A percentile compares a stretch with the other conserved stretches of the same genome.
Conservation (phyloP, 2,797 vertebrate genomes). For the Gallinago solitaria region DNA sequence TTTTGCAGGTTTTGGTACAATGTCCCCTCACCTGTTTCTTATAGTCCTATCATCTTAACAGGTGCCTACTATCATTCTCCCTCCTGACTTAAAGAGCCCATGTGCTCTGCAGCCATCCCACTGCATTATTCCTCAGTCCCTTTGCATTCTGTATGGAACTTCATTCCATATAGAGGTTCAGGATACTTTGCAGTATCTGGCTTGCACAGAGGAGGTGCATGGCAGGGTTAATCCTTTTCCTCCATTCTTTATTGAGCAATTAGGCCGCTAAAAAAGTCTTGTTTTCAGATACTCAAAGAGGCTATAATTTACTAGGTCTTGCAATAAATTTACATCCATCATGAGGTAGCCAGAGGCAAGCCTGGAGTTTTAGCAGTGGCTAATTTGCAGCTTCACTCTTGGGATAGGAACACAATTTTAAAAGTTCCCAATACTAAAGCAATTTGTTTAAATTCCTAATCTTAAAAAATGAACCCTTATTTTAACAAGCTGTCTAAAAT, state of each 20-base stretch:
- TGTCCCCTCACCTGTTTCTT: background rate
- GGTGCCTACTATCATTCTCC: background rate
- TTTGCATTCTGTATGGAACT: background rate
- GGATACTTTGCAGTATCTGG: background rate
- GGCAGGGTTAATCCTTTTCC: background rate
- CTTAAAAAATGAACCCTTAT: fast-evolving
- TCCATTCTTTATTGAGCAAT: constrained; percentile 4
- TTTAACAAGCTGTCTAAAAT: background rate
- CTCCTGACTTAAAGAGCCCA: background rate
- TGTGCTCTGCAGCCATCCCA: background rate
- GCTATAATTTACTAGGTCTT: background rate
- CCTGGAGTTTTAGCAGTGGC: background rate
- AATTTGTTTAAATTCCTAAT: background rate
- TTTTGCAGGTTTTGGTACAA: background rate
- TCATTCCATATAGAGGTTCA: background rate
- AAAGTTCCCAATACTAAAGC: background rate
- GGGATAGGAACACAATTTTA: background rate
- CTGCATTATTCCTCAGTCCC: background rate
- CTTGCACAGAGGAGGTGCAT: background rate
- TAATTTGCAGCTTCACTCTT: constrained; percentile 19
- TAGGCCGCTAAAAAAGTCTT: constrained; percentile 4
- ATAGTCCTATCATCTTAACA: background rate
- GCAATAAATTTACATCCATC: constrained; percentile 23
- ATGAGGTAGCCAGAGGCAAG: background rate
- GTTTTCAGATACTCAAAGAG: background rate